Evolutionary conservation across 2,888 invertebrate genomes (phyloP).

Genomic region (Drosophila stalkeri): DNA sequence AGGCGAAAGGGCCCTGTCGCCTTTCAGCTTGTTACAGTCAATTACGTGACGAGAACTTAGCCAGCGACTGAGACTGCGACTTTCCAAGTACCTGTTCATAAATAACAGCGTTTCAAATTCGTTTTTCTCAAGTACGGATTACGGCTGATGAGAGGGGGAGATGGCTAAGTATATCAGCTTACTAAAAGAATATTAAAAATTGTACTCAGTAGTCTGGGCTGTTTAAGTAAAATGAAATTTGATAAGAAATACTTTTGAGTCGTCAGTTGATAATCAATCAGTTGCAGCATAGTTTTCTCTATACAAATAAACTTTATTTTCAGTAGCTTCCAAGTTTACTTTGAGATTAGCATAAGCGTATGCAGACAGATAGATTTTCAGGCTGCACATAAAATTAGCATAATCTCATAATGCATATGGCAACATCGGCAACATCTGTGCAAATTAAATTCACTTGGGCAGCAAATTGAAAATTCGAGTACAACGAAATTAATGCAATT

Average conservation of each 20-base stretch:
- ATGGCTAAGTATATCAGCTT: background rate
- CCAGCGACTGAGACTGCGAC: background rate
- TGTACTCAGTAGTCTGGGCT: background rate
- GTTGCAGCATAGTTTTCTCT: background rate
- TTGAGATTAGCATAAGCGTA: conserved; percentile 46
- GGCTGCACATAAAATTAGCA: conserved; percentile 47
- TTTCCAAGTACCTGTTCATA: conserved; percentile 3
- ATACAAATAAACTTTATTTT: background rate
- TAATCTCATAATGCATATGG: conserved; percentile 57
- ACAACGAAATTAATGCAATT: conserved; percentile 53
- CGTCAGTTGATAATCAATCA: background rate
- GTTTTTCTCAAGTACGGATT: background rate
- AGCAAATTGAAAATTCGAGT: conserved; percentile 24
- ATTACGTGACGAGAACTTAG: conserved; percentile 24
- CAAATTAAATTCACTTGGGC: conserved; percentile 10
- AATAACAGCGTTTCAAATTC: conserved; percentile 13
- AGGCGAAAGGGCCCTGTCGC: conserved; percentile 2
- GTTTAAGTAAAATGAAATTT: no score
- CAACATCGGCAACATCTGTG: conserved; percentile 33
- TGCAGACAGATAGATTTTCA: conserved; percentile 9
- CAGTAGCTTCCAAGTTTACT: conserved; percentile 33
- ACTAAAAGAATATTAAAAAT: background rate
- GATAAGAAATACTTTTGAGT: background rate
- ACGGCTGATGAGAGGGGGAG: no score
- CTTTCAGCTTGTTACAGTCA: conserved; percentile 27